Conservation (phyloP, 2,888 invertebrate species). For the Cephonodes hylas region DNA sequence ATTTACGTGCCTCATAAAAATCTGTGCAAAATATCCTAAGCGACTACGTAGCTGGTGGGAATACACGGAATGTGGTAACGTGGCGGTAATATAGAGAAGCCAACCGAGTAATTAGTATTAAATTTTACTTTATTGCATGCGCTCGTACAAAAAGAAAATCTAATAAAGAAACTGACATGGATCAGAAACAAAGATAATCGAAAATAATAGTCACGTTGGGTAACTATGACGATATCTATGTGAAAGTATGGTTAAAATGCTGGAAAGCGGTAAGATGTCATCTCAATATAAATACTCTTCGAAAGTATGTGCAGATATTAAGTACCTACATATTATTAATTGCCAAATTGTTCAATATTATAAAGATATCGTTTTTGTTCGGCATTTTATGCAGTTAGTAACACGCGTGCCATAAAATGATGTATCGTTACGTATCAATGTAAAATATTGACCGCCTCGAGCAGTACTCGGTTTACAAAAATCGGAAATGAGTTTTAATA, state of each 20-base stretch:
- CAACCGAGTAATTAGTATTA: slow-evolving; percentile 13
- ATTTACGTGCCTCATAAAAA: neutral
- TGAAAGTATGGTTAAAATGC: slow-evolving; percentile 29
- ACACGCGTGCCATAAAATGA: slow-evolving; percentile 21
- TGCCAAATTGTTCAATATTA: neutral
- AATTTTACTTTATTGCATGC: neutral
- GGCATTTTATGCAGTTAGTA: slow-evolving; percentile 8
- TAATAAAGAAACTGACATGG: slow-evolving; percentile 31
- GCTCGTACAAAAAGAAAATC: slow-evolving; percentile 21
- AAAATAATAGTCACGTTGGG: slow-evolving; percentile 38
- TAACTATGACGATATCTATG: slow-evolving; percentile 39
- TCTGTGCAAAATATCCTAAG: neutral
- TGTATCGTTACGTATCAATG: slow-evolving; percentile 22
- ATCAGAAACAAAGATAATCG: slow-evolving; percentile 33
- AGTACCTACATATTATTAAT: neutral
- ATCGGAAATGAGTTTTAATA: slow-evolving; percentile 37
- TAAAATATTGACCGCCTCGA: slow-evolving; percentile 37
- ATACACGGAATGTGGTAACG: neutral
- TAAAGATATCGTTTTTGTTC: neutral
- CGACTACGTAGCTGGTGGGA: neutral
- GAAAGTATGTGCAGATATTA: neutral
- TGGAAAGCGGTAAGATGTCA: neutral
- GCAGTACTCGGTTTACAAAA: slow-evolving; percentile 40
- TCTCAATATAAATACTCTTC: neutral
- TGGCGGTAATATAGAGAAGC: slow-evolving; percentile 4